Percentiles rank a stretch among this genome's conserved stretches.
These are phyloP conservation scores for Cotesia vestalis DNA, from an alignment of 1,140 invertebrate species.

Conservation along the genomic window DNA sequence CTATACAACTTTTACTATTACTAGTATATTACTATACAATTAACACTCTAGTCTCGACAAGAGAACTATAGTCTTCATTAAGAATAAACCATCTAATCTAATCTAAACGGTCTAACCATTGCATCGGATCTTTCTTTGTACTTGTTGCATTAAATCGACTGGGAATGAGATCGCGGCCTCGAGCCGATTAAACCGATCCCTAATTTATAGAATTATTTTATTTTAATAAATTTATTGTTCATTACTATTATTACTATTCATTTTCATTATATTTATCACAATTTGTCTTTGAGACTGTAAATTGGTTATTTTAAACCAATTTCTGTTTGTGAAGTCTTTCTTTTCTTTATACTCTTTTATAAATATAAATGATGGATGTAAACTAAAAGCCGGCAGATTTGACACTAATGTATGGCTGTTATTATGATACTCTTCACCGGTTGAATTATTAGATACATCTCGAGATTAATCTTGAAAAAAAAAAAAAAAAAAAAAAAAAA, in stretches of 20 bases:
- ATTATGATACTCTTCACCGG: background rate
- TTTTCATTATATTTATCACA: constrained; percentile 26
- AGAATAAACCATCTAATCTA: too few relatives aligned
- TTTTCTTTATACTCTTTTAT: background rate
- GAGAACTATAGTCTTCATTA: too few relatives aligned
- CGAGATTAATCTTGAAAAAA: background rate
- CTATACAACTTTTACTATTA: background rate
- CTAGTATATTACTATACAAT: too few relatives aligned
- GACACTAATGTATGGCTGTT: background rate
- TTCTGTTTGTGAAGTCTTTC: constrained; percentile 29
- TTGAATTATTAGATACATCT: constrained; percentile 5
- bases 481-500: background rate
- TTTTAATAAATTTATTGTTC: background rate
- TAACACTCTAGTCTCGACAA: too few relatives aligned
- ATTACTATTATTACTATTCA: constrained; percentile 18
- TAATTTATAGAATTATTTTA: background rate
- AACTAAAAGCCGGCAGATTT: constrained; percentile 17
- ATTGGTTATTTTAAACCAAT: constrained; percentile 39
- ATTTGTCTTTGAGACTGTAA: constrained; percentile 41
- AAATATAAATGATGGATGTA: too few relatives aligned
- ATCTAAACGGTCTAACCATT: constrained; percentile 7
- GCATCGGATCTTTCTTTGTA: background rate
- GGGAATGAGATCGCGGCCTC: constrained; percentile 25
- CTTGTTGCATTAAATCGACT: constrained; percentile 9
- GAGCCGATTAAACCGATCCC: constrained; percentile 8